Base-by-base conservation (phyloP, 2,888 invertebrate species). In the Polydrusus pterygomalis region DNA sequence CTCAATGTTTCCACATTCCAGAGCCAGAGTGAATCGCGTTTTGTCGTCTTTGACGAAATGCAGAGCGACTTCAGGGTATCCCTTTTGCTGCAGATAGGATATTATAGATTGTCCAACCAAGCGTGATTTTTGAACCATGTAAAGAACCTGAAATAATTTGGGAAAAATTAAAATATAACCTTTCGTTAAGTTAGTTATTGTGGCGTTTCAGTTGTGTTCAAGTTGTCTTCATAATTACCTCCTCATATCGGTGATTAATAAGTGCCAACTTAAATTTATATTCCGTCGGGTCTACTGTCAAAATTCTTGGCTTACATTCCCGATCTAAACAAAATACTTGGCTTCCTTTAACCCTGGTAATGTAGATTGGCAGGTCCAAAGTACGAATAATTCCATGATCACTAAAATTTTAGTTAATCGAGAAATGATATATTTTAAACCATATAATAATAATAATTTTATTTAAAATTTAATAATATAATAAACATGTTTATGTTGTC, bases 11-110 rank as follows among this genome's bases (percentile, higher is more conserved):
- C 98, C 98, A 87, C 99, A 99, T 87, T 99, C 99, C 38, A 99
- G 88, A 0, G 99, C 99, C 73, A 99, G 88, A 0, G 97, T 95
- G 84, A 99, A 96, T 18, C 98, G 91, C 0, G 99, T 99, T 86
- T 98, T 98, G 79, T 99, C 96, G 86, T 99, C 99, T 87, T 99
- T 99, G 1, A 99, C 99, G 88, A 99, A 99, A 88, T 99, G 99
- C 5, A 99, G 90, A 0, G 99, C 99, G 10, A 99, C 98, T 88
- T 99, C 99, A 0, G 99, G 99, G 86, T 99, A 99, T 7, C 77
- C 78, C 89, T 99, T 99, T 88, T 98, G 97, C 87, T 99, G 99
- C 74, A 99, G 89, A 85, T 99, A 99, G 0, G 99, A 97, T 83
- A 99, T 99, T 84, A 99, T 99, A 72, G 98, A 97, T 89, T 99